These are phyloP conservation scores for Schizaphis graminum DNA, from an alignment of 2,888 invertebrate genomes.

Conservation along the genomic window DNA sequence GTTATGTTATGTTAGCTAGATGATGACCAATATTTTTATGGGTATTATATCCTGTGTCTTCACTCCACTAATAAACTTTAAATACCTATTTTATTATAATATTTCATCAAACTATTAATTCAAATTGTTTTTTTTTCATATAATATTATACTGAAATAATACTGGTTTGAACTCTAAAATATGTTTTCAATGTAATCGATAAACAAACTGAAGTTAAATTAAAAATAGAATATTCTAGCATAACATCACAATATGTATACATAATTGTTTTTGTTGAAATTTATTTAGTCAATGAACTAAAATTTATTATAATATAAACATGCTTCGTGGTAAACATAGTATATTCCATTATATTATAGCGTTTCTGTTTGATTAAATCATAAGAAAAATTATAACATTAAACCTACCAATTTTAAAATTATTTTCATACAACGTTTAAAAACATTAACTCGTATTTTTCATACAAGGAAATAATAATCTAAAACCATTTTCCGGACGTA, in stretches of 20 bases:
- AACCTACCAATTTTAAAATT: neutral
- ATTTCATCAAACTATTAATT: neutral
- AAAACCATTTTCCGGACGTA: neutral
- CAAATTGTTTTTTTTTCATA: neutral
- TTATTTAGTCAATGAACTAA: neutral
- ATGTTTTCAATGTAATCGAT: neutral
- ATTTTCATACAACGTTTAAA: neutral
- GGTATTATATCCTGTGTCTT: neutral
- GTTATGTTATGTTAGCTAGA: neutral
- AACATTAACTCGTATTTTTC: neutral
- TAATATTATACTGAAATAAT: neutral
- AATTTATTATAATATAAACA: neutral
- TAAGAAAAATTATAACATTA: neutral
- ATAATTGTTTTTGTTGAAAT: neutral
- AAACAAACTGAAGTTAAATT: neutral
- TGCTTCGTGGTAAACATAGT: neutral
- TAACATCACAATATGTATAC: neutral
- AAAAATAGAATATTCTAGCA: neutral
- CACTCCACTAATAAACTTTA: neutral
- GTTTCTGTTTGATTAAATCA: neutral
- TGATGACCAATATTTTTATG: neutral
- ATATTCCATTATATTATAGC: neutral
- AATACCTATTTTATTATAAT: neutral
- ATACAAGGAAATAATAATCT: neutral
- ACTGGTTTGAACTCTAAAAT: neutral